phyloP scores from a whole-genome alignment of 1,140 invertebrate genomes.

The Drosophila setifemur region DNA sequence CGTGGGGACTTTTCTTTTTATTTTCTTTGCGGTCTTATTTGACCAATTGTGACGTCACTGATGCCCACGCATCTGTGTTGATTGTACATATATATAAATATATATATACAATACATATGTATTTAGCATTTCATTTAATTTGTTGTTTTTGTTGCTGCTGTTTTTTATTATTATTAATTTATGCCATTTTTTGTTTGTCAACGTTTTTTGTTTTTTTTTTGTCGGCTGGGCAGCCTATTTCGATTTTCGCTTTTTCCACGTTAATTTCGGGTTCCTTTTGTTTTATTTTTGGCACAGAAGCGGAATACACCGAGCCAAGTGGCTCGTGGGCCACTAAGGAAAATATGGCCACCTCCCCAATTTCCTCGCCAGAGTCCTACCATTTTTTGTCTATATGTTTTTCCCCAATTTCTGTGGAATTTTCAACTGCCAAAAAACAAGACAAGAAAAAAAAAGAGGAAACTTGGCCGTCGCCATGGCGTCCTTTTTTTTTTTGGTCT shows the following conservation, averaged over 20 bases:
- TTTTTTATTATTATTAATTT: conserved; percentile 70
- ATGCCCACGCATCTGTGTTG: conserved; percentile 22
- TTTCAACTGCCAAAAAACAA: conserved; percentile 26
- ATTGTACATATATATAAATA: neutral
- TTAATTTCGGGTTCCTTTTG: conserved; percentile 19
- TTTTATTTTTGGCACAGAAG: conserved; percentile 48
- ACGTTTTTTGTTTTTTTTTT: conserved; percentile 16
- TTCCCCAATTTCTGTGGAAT: conserved; percentile 36
- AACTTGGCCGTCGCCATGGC: conserved; percentile 47
- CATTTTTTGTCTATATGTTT: conserved; percentile 8
- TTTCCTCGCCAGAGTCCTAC: neutral
- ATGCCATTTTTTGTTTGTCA: conserved; percentile 76
- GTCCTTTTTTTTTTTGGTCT: conserved; percentile 15
- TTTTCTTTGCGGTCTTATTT: too few relatives aligned
- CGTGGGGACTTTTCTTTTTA: too few relatives aligned
- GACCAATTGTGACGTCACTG: conserved; percentile 53
- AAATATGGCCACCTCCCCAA: neutral
- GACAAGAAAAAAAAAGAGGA: conserved; percentile 2
- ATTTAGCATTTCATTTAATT: conserved; percentile 30
- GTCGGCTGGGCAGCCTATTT: conserved; percentile 3
- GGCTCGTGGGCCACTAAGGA: conserved; percentile 18
- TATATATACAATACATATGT: neutral
- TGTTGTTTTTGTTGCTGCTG: neutral
- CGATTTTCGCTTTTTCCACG: conserved; percentile 13
- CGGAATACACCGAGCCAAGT: conserved; percentile 25